Evolutionary conservation across 2,113 vertebrate genomes (phyloP), one percentile per base, ranked within the genome.

Genomic region (Aspidoscelis tigris): DNA sequence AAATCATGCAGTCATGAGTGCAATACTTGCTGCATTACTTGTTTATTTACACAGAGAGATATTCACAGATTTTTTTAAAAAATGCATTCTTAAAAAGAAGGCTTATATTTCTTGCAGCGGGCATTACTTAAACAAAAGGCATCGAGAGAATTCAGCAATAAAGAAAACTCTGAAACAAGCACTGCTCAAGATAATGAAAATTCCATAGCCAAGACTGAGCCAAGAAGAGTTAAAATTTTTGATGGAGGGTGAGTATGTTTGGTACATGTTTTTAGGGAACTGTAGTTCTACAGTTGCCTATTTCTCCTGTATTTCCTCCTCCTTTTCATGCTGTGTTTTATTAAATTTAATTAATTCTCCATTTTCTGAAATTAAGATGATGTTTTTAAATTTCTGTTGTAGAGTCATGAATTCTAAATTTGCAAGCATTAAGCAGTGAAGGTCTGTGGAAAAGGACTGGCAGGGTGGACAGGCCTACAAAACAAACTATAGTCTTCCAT

Each of bases 211-310:
- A 98, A 98, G 96, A 95, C 94, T 78, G 97, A 99, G 93, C 98
- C 99, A 65, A 97, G 98, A 92, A 97, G 99, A 90, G 97, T 99
- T 92, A 99, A 98, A 96, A 99, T 99, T 95, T 99, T 99, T 95
- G 99, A 99, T 93, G 99, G 99, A 95, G 99, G 99, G 99, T 97
- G 97, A 90, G 98, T 94, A 84, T 82, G 47, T 9, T 50, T 50
- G 58, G 58, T 61, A 61, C 18, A 18, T 18, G 14, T 61, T 61
- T 61, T 12, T 16, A 61, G 58, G 3, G 58, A 61, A 4, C 12
- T 61, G 12, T 61, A 16, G 12, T 18, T 12, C 12, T 61, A 16
- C 4, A 61, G 4, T 61, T 61, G 4, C 18, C 58, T 61, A 18
- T 14, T 61, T 14, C 14, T 4, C 18, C 18, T 61, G 14, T 61